phyloP scores from a whole-genome alignment of 1,140 invertebrate genomes.

The Panulirus ornatus region DNA sequence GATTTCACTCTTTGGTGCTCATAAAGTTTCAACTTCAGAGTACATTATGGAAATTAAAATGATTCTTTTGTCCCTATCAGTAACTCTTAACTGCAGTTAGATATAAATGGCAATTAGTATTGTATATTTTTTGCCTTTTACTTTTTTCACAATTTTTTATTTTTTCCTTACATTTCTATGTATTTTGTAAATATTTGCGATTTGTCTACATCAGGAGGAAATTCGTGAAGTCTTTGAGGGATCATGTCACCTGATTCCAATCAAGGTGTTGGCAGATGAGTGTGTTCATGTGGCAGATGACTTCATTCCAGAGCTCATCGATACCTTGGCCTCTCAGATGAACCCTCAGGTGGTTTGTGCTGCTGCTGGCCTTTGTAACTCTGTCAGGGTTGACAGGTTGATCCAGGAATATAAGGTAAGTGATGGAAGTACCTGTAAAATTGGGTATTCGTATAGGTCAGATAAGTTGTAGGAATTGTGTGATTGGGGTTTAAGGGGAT shows the following conservation, averaged over 20 bases:
- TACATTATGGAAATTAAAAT: too few relatives aligned
- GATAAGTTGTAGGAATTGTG: background rate
- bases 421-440: background rate
- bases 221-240: slow-evolving; percentile 93
- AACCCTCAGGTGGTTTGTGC: slow-evolving; percentile 90
- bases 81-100: too few relatives aligned
- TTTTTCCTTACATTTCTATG: too few relatives aligned
- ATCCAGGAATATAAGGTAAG: slow-evolving; percentile 79
- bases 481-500: too few relatives aligned
- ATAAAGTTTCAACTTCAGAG: too few relatives aligned
- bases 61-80: too few relatives aligned
- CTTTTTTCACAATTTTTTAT: too few relatives aligned
- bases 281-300: slow-evolving; percentile 90
- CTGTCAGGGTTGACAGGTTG: slow-evolving; percentile 84
- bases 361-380: slow-evolving; percentile 93
- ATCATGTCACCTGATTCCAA: slow-evolving; percentile 88
- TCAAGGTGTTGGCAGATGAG: slow-evolving; percentile 87
- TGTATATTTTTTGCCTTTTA: too few relatives aligned
- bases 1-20: too few relatives aligned
- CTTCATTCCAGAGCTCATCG: slow-evolving; percentile 91
- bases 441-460: background rate
- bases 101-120: too few relatives aligned
- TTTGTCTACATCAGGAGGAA: slow-evolving; percentile 83
- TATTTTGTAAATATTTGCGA: background rate
- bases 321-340: slow-evolving; percentile 91